Base-by-base conservation (phyloP, 1,140 invertebrate genomes). In the Eumaeus atala region DNA sequence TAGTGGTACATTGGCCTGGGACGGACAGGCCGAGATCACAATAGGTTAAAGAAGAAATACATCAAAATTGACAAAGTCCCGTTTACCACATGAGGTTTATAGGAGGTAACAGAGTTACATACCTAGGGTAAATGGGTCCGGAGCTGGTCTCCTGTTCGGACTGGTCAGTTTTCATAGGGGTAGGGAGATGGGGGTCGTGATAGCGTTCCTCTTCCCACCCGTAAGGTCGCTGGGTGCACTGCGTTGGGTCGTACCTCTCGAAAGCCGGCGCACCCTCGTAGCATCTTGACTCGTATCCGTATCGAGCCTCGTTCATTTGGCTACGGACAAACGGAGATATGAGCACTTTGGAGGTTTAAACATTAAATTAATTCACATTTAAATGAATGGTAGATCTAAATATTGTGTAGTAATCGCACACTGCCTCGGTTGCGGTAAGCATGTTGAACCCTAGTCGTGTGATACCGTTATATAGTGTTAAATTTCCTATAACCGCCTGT, bases 1-100 rank as follows among this genome's bases (percentile, higher is more conserved):
- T 94, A 94, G 72, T 94, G 93, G 85, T 94, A 95, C 90, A 94
- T 92, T 56, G 93, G 93, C 77, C 93, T 93, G 77, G 21, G 61
- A 67, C 58, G 61, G 52, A 71, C 57, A 70, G 61, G 64, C 57
- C 59, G 47, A 44, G 17, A 54, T 56, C 40, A 52, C 16, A 28
- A 49, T 28, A 49, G n/a, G 34, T 0, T 50, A 21, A 37, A 49
- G 44, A 16, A 48, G 49, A 42, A 42, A 38, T 11, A 17, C 49
- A 37, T 18, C 11, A 21, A 47, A 16, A 21, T 47, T 47, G 21
- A 44, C 37, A 55, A n/a, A 52, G 70, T 72, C 76, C 64, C 80
- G 75, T 83, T 83, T 83, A 80, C 77, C 77, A 79, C 77, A 80
- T 78, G 61, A 65, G 66, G 33, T 17, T 11, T 37, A 21, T 33